Conservation (phyloP, 2,797 vertebrate genomes). For the Hypotaenidia philippensis region DNA sequence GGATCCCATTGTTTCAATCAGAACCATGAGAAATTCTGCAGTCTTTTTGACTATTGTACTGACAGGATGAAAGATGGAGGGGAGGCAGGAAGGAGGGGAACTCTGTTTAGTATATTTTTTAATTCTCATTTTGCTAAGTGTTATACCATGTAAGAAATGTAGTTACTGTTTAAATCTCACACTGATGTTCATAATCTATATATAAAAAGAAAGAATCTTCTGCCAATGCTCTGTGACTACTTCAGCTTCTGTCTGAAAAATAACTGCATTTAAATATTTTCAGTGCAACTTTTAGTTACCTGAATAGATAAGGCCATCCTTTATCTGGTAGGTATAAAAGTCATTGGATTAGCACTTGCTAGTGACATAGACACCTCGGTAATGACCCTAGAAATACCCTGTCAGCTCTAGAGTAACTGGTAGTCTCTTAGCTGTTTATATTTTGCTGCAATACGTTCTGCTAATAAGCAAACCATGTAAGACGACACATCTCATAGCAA, state of each 20-base stretch:
- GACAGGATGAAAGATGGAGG: not conserved
- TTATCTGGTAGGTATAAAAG: not conserved
- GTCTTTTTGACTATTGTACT: not conserved
- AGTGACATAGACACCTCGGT: not conserved
- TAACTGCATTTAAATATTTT: not conserved
- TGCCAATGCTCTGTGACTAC: not conserved
- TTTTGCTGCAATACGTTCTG: conserved; percentile 28
- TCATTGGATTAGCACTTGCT: conserved; percentile 6
- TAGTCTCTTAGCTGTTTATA: conserved; percentile 14
- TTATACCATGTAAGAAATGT: not conserved
- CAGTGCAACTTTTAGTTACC: not conserved
- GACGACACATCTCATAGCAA: not conserved
- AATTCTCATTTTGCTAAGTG: not conserved
- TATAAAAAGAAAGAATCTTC: not conserved
- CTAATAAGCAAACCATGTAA: conserved; percentile 30
- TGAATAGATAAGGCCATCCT: not conserved
- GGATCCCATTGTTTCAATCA: not conserved
- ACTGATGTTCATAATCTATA: not conserved
- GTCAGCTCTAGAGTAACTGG: not conserved
- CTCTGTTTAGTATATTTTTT: not conserved
- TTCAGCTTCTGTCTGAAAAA: not conserved
- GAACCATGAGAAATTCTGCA: not conserved
- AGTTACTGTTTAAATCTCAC: not conserved
- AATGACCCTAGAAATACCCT: not conserved
- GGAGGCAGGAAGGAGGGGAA: not conserved